Percentiles rank a stretch among this genome's conserved stretches.
Conservation (phyloP, 2,797 vertebrate species). For the Premnoplex brunnescens region DNA sequence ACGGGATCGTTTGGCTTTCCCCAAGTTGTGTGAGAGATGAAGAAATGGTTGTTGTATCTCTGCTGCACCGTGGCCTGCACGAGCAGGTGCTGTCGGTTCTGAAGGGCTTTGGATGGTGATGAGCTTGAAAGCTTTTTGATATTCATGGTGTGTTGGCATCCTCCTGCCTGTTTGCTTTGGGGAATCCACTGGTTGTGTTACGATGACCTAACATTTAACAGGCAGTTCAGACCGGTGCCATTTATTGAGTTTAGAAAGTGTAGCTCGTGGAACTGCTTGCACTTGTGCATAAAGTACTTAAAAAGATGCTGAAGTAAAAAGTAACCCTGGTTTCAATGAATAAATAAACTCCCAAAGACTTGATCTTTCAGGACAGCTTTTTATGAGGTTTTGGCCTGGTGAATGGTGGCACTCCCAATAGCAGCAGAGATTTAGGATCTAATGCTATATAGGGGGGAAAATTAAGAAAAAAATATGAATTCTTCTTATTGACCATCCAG, state of each 20-base stretch:
- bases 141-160: background rate
- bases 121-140: slow-evolving; percentile 22
- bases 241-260: background rate
- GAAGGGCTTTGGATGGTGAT: background rate
- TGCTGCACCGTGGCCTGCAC: background rate
- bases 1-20: background rate
- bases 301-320: background rate
- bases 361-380: background rate
- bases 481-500: background rate
- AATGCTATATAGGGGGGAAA: accelerated
- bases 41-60: background rate
- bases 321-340: background rate
- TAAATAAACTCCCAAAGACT: background rate
- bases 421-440: background rate
- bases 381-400: background rate
- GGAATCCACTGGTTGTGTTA: background rate
- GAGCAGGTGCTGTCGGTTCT: background rate
- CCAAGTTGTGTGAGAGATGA: background rate
- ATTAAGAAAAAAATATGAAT: background rate
- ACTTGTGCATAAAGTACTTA: background rate
- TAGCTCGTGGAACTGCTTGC: background rate
- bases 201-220: background rate
- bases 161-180: background rate
- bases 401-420: background rate
- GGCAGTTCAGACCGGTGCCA: background rate